phyloP scores from a whole-genome alignment of 2,113 vertebrate species.

The Micromys minutus region DNA sequence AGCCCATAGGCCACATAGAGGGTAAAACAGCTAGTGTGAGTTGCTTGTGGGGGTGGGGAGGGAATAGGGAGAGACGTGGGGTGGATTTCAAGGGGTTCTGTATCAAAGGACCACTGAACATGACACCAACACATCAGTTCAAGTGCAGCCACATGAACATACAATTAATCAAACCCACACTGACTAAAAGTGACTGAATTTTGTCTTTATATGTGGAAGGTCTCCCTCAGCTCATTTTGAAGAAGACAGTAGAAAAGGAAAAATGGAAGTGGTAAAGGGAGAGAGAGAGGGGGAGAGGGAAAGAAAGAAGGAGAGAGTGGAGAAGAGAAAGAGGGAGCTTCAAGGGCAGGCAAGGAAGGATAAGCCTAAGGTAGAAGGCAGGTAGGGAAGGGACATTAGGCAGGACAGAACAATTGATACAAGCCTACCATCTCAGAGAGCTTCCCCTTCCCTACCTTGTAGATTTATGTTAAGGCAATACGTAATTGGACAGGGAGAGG shows the following conservation, averaged over 20 bases:
- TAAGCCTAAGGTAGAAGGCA: background rate
- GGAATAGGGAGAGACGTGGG: background rate
- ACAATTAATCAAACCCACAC: slow-evolving; percentile 1
- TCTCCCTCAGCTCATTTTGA: background rate
- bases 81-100: background rate
- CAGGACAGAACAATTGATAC: background rate
- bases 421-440: background rate
- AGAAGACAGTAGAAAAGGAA: too few relatives aligned
- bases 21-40: slow-evolving; percentile 1
- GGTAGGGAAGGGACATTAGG: background rate
- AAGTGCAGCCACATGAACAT: background rate
- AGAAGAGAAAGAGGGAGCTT: background rate
- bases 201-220: background rate
- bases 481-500: too few relatives aligned
- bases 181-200: background rate
- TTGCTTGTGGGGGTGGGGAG: background rate
- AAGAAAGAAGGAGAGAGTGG: accelerated
- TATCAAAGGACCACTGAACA: background rate
- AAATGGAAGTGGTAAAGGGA: background rate
- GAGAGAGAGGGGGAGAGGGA: background rate
- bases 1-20: slow-evolving; percentile 37
- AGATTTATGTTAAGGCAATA: too few relatives aligned
- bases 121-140: background rate
- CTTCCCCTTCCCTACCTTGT: background rate
- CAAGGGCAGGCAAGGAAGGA: background rate